Evolutionary conservation across 2,888 invertebrate species (phyloP), one percentile per base, ranked within the genome.

Genomic region (Boloria selene): DNA sequence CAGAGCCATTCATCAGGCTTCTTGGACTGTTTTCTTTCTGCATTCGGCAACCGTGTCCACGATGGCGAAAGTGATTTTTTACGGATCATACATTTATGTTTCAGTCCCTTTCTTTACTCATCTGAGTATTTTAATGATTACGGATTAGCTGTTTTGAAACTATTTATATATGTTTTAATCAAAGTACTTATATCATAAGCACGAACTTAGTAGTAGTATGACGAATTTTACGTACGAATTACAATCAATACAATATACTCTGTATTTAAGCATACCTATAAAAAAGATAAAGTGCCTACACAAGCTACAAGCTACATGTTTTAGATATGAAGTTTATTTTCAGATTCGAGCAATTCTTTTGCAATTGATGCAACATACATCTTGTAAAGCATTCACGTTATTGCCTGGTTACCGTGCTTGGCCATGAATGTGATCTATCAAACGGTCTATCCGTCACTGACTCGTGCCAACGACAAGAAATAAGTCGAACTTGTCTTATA

Each of bases 1-100:
- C 31, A 38, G 49, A 50, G 38, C 13, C 81, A 80, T 85, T 86
- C 88, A 87, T 90, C 86, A 85, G 81, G 83, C 88, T 87, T 85
- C 85, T 83, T 81, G 79, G 79, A 77, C 78, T 65, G 67, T 59
- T 65, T 52, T 61, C 62, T 44, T 54, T 47, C 62, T 68, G 65
- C 65, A 65, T 51, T 61, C 66, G 78, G 79, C 73, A 77, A 79
- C 79, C 81, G 79, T 79, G 79, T 77, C 78, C 77, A 68, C 74
- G 67, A 59, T 74, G 79, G 79, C 81, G 73, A 83, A 84, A 84
- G 81, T 77, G 77, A 80, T 86, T 86, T 86, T 79, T 75, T 80
- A 84, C 78, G 84, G 83, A 76, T 78, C 80, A 79, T 82, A 80
- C 76, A 73, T 74, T 76, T 64, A 50, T 52, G 77, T 77, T 76